A percentile compares a stretch with the other conserved stretches of the same genome.
phyloP scores from a whole-genome alignment of 2,888 invertebrate species.

The Xylophagus ater region DNA sequence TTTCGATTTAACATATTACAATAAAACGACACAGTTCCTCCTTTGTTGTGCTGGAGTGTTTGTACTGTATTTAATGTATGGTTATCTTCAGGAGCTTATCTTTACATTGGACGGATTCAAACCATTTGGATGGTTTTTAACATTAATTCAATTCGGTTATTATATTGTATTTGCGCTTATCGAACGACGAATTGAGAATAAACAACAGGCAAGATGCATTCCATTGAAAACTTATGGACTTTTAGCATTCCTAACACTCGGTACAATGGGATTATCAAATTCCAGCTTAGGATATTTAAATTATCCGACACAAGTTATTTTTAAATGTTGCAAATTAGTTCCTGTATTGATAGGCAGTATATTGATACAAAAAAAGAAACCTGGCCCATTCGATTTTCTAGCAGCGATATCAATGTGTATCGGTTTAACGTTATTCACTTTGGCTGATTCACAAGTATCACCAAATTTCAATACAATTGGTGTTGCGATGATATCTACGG shows the following conservation, averaged over 20 bases:
- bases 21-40: constrained; percentile 58
- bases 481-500: constrained; percentile 66
- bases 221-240: constrained; percentile 69
- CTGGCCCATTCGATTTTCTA: constrained; percentile 69
- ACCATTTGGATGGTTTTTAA: constrained; percentile 84
- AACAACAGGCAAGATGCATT: constrained; percentile 57
- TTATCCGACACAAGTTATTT: constrained; percentile 94
- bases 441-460: constrained; percentile 64
- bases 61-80: constrained; percentile 79
- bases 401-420: constrained; percentile 80
- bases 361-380: constrained; percentile 79
- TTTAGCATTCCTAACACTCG: constrained; percentile 76
- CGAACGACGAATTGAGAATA: constrained; percentile 51
- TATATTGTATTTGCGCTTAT: constrained; percentile 70
- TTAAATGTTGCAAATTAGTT: constrained; percentile 94
- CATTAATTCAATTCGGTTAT: constrained; percentile 80
- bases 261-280: constrained; percentile 94
- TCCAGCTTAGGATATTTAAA: constrained; percentile 88
- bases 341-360: constrained; percentile 92
- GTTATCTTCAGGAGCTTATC: constrained; percentile 84
- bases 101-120: constrained; percentile 83
- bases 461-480: constrained; percentile 63
- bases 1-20: constrained; percentile 57
- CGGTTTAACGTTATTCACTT: constrained; percentile 81
- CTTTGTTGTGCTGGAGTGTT: constrained; percentile 72